Conservation (phyloP, 1,140 invertebrate species). For the Eupristina koningsbergeri region DNA sequence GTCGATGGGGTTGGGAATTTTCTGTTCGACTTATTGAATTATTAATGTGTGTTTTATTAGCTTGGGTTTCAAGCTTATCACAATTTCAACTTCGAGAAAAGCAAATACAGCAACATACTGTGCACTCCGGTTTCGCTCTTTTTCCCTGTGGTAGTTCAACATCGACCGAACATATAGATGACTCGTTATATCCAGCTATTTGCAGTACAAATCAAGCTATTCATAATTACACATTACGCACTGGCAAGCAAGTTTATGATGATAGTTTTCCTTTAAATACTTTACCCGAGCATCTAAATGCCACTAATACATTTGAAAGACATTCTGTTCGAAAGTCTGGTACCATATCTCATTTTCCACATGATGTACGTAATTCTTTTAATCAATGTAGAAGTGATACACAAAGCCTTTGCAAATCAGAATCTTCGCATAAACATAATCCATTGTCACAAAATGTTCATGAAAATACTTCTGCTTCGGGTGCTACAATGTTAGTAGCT, state of each 20-base stretch:
- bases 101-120: constrained; percentile 69
- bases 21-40: constrained; percentile 87
- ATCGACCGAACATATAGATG: constrained; percentile 79
- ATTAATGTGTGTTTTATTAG: constrained; percentile 85
- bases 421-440: constrained; percentile 61
- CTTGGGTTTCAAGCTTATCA: constrained; percentile 84
- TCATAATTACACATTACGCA: constrained; percentile 85
- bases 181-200: constrained; percentile 83
- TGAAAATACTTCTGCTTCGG: constrained; percentile 67
- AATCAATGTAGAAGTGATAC: constrained; percentile 70
- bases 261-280: constrained; percentile 76
- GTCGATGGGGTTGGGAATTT: constrained; percentile 92
- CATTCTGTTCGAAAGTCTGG: constrained; percentile 73
- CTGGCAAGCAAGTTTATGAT: constrained; percentile 84
- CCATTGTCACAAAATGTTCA: constrained; percentile 60
- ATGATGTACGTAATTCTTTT: constrained; percentile 69
- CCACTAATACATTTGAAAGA: constrained; percentile 71
- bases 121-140: constrained; percentile 80
- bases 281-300: constrained; percentile 74
- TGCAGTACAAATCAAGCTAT: constrained; percentile 89
- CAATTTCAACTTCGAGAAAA: constrained; percentile 73
- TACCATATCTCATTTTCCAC: constrained; percentile 70
- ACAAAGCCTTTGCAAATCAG: constrained; percentile 64
- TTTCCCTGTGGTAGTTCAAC: constrained; percentile 85
- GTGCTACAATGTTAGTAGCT: constrained; percentile 82